Evolutionary conservation across 2,113 vertebrate genomes (phyloP), one percentile per base, ranked within the genome.

Genomic region (Hirundichthys speculiger): DNA sequence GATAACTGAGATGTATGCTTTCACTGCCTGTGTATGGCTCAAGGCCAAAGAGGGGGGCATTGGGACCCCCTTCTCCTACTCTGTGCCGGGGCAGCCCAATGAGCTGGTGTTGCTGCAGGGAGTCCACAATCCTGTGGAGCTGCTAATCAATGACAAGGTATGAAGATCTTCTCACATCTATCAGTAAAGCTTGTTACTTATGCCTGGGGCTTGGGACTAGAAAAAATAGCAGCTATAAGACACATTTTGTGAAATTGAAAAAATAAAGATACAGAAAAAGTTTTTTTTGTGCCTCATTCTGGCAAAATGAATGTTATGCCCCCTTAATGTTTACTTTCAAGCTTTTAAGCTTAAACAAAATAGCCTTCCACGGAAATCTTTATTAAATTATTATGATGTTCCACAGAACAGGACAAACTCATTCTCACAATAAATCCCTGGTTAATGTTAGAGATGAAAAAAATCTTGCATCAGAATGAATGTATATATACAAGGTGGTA

Each of bases 81-180:
- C 98, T 0, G 95, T 97, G 13, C 93, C 94, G 0, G 95, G 93
- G 30, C 96, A 99, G 75, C 91, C 96, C 53, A 99, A 99, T 0
- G 96, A 99, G 90, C 93, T 99, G 0, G 98, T 98, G 75, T 90
- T 99, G 61, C 86, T 99, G 57, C 96, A 99, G 85, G 94, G 96
- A 0, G 93, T 96, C 45, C 93, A 92, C 5, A 96, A 95, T 52
- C 96, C 96, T 1, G 94, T 96, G 85, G 97, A 99, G 84, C 94
- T 99, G 87, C 96, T 99, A 66, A 95, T 99, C 86, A 99, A 98
- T 0, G 95, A 98, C 77, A 99, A 98, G 94, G 97, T 96, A 64
- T 1, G 10, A 4, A 12, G 8, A 3, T 24, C 27, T 40, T 19
- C 15, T 56, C 22, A 41, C 5, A 11, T 43, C 22, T 0, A 40